Base-by-base conservation (phyloP, 1,140 invertebrate species). In the Platorchestia sp. region DNA sequence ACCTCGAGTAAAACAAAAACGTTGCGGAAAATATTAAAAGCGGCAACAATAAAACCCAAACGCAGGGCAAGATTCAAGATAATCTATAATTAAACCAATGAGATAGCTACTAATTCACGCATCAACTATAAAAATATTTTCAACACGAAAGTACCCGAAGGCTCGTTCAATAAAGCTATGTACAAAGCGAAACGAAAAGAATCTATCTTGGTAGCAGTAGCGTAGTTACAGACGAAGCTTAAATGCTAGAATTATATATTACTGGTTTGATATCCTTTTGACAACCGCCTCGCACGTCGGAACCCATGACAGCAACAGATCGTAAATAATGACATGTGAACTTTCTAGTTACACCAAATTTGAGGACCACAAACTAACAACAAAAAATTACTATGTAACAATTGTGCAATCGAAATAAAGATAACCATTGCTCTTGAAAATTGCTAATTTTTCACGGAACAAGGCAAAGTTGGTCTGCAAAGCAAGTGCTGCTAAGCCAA, bases 81-180 rank as follows among this genome's bases (percentile, higher is more conserved):
- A 75, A 75, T 75, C 59, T 75, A 75, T 75, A 75, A 75, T 75
- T 75, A 75, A 75, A 75, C 59, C 59, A 75, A 75, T 75, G 59
- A 75, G 27, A 75, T 75, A 75, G 59, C 27, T 75, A 75, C 59
- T 75, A 75, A 75, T 75, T 75, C 59, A 75, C 59, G 59, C 59
- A 75, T 75, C 36, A 75, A 75, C 27, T 36, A 75, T 75, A 75
- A 75, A 75, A 75, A 75, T 75, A 75, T 75, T 75, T 75, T 75
- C 59, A 75, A 75, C 59, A 75, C 59, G 59, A 75, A 51, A 75
- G 36, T 75, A 75, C 59, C 59, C 59, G 59, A 36, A 75, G 59
- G 59, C 59, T 75, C 59, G 59, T 75, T 75, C 59, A 75, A 75
- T 75, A 75, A 75, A 14, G 59, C 59, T 75, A 75, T 75, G 14